Evolutionary conservation across 2,797 vertebrate species (phyloP), one percentile per base, ranked within the genome.

Genomic region (Remorina albescens): DNA sequence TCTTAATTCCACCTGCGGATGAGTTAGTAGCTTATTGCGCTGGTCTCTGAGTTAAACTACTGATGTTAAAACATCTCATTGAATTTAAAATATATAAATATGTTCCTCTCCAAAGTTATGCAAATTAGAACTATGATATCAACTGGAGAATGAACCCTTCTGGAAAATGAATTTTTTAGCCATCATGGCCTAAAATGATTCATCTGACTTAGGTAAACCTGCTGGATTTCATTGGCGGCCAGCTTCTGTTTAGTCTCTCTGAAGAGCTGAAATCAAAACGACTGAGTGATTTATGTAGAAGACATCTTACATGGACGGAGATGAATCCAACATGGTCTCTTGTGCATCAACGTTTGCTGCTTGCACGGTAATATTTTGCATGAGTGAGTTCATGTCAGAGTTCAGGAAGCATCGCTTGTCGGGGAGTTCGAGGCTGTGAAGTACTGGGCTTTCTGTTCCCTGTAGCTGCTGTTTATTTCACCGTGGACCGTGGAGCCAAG

Each of bases 181-280:
- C 63, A 62, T 79, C 72, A 36, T 36, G 56, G 83, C 81, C 76
- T 80, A 10, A 65, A 55, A 80, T 79, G 78, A 55, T 78, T 77
- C 74, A 68, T 79, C 81, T 83, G 84, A 86, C 80, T 71, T n/a
- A 49, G 25, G 62, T 47, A 80, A 80, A 87, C 81, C 64, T 83
- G 60, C 65, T 59, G 73, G 55, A 79, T 72, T 76, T 59, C 56
- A 41, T 42, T 76, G 37, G 68, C 74, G 74, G 80, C 68, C 68
- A 70, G 53, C 57, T 59, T 77, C 67, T 75, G 6, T 86, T 85
- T 72, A 73, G 59, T 44, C 42, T 58, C 74, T 86, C 77, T 36
- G 61, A 41, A 54, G 82, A 74, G 71, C 68, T 84, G 67, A 74
- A 70, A 83, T 84, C 74, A 76, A 69, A 76, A 82, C 67, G 32